Percentiles rank a stretch among this genome's conserved stretches.
Evolutionary conservation across 2,113 vertebrate genomes (phyloP).

Genomic region (Panthera leo): DNA sequence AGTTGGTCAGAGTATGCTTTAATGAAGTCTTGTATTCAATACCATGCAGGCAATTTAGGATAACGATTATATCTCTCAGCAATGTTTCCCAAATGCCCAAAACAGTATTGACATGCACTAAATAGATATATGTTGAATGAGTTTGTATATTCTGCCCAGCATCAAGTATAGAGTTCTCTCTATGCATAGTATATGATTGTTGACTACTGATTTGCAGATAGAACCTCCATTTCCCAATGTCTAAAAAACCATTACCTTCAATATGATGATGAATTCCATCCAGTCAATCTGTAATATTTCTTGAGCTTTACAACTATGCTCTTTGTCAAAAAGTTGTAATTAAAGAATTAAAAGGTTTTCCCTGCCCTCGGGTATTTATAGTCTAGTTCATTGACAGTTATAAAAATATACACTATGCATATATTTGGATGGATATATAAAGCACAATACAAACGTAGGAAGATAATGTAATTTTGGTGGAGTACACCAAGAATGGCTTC

Average conservation of each 20-base stretch:
- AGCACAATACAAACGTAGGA: background rate
- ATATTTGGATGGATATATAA: background rate
- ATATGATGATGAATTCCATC: background rate
- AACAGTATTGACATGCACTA: background rate
- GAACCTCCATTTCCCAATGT: background rate
- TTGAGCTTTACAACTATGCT: background rate
- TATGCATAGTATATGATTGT: background rate
- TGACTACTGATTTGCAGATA: background rate
- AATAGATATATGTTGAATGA: background rate
- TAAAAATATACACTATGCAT: background rate
- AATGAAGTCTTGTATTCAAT: background rate
- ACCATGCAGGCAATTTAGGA: background rate
- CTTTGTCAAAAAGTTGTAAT: background rate
- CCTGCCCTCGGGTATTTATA: background rate
- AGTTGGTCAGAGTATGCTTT: background rate
- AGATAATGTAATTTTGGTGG: slow-evolving; percentile 7
- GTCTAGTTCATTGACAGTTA: background rate
- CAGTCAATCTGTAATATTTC: background rate
- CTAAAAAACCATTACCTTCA: background rate
- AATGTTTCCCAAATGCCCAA: background rate
- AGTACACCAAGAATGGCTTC: background rate
- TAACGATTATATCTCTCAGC: background rate
- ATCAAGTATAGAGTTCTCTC: background rate
- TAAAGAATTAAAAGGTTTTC: slow-evolving; percentile 1
- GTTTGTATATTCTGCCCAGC: background rate